Conservation (phyloP, 2,113 vertebrate species). For the Calidris pygmaea region DNA sequence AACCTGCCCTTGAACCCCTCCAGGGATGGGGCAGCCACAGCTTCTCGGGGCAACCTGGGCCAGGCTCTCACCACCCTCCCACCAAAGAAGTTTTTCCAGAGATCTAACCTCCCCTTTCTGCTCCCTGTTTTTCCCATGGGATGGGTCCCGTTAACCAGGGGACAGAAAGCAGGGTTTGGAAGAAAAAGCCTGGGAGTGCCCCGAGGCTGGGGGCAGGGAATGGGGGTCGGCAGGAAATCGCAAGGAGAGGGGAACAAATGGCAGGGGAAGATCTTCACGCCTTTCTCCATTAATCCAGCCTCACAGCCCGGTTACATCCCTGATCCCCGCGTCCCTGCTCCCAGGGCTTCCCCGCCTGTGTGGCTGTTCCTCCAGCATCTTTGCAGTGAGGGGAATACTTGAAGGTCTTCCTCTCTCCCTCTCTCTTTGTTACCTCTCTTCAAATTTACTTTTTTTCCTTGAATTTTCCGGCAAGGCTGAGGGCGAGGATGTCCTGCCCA, state of each 20-base stretch:
- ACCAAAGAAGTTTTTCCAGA: neutral
- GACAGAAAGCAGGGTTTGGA: neutral
- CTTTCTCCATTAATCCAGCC: neutral
- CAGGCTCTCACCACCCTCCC: neutral
- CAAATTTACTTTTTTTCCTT: neutral
- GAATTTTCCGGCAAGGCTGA: neutral
- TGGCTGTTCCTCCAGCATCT: neutral
- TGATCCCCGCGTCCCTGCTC: neutral
- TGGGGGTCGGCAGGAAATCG: neutral
- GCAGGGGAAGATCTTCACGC: neutral
- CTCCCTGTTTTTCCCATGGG: neutral
- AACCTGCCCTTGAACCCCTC: neutral
- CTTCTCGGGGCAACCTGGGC: neutral
- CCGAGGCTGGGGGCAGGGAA: neutral
- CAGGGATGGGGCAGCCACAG: neutral
- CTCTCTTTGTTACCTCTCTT: neutral
- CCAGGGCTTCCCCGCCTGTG: neutral
- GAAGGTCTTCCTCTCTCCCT: neutral
- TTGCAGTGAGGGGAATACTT: neutral
- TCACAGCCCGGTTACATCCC: neutral
- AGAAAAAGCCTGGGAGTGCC: neutral
- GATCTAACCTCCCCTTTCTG: neutral
- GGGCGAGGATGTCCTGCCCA: neutral
- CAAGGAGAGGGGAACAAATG: neutral
- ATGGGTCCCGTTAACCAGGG: neutral